phyloP scores from a whole-genome alignment of 2,113 vertebrate genomes.

The Oplegnathus fasciatus region DNA sequence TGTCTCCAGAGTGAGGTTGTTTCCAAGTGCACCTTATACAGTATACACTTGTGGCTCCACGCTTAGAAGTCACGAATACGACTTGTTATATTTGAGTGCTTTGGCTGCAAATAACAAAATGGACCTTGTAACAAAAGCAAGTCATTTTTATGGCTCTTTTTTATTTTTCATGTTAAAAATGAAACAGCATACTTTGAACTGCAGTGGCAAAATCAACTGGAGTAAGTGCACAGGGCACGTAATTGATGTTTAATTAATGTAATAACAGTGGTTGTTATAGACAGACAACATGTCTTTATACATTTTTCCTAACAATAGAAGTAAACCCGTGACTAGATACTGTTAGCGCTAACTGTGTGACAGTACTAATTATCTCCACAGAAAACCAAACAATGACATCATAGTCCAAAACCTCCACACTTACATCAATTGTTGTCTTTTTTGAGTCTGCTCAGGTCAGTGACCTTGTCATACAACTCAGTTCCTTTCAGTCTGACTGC shows the following conservation, averaged over 20 bases:
- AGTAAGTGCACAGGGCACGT: constrained; percentile 35
- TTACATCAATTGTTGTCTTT: constrained; percentile 30
- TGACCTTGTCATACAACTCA: constrained; percentile 39
- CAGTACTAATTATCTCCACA: constrained; percentile 48
- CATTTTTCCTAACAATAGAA: constrained; percentile 48
- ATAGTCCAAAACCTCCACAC: constrained; percentile 45
- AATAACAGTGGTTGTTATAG: constrained; percentile 53
- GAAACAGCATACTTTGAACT: constrained; percentile 33
- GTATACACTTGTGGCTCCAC: not conserved
- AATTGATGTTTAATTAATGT: constrained; percentile 64
- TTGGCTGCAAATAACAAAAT: constrained; percentile 62
- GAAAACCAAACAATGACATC: constrained; percentile 48
- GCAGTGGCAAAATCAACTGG: constrained; percentile 27
- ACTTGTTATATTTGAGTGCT: constrained; percentile 61
- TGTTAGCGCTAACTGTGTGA: constrained; percentile 24
- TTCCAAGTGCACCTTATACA: constrained; percentile 40
- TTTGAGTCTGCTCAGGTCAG: not conserved
- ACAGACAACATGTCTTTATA: constrained; percentile 48
- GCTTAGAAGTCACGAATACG: constrained; percentile 34
- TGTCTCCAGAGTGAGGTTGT: constrained; percentile 34
- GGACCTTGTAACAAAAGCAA: constrained; percentile 63
- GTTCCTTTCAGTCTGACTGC: constrained; percentile 21
- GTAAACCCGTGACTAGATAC: constrained; percentile 21
- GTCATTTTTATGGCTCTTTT: constrained; percentile 15
- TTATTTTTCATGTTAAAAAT: constrained; percentile 26